These are phyloP conservation scores for Platycercus adscitus DNA, from an alignment of 2,113 vertebrate genomes.

Conservation along the genomic window DNA sequence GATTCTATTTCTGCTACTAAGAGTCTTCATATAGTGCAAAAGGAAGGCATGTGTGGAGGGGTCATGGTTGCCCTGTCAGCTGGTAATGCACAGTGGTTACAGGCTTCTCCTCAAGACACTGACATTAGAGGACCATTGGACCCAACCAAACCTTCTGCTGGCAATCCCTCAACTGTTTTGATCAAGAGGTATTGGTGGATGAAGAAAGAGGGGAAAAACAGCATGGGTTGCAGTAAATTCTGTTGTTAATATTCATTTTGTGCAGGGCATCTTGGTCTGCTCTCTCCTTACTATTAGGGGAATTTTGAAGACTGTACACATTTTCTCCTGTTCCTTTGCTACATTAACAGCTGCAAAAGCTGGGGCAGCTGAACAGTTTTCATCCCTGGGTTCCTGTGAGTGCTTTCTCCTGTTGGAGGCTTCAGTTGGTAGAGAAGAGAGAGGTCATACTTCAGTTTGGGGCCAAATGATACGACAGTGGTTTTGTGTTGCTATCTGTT, in stretches of 20 bases:
- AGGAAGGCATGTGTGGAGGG: neutral
- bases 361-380: neutral
- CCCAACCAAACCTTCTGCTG: neutral
- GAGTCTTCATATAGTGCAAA: neutral
- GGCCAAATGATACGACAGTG: neutral
- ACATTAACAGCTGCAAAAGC: neutral
- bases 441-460: neutral
- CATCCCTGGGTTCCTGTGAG: neutral
- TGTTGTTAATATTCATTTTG: neutral
- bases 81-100: accelerated
- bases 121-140: neutral
- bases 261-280: neutral
- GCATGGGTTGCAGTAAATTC: accelerated
- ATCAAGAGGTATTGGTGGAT: neutral
- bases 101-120: neutral
- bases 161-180: neutral
- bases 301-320: neutral
- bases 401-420: neutral
- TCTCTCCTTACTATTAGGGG: neutral
- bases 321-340: neutral
- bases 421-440: neutral
- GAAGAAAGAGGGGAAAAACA: neutral
- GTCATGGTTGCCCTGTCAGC: neutral
- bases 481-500: neutral
- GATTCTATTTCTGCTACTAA: neutral